Evolutionary conservation across 2,888 invertebrate species (phyloP).

Genomic region (Nebria brevicollis): DNA sequence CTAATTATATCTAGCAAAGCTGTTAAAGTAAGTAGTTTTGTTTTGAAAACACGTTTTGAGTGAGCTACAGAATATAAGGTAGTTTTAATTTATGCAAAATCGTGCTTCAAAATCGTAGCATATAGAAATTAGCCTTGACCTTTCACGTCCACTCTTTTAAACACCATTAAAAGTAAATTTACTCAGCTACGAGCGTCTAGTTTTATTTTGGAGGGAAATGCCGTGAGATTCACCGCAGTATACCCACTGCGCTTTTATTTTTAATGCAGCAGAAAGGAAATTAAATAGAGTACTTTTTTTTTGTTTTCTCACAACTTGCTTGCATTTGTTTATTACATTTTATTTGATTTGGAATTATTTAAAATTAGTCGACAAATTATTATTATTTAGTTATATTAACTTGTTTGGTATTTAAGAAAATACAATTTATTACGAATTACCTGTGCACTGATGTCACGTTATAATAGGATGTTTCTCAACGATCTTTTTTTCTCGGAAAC

Average conservation of each 20-base stretch:
- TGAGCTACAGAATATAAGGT: not conserved
- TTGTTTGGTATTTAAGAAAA: no score
- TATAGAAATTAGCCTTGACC: slow-evolving; percentile 36
- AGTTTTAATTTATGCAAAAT: slow-evolving; percentile 19
- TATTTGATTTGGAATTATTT: no score
- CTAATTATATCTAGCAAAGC: slow-evolving; percentile 6
- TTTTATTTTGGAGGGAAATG: slow-evolving; percentile 1
- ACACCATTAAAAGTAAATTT: slow-evolving; percentile 35
- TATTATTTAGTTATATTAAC: no score
- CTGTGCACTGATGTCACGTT: no score
- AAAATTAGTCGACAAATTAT: no score
- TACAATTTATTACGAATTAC: no score
- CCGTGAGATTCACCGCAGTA: not conserved
- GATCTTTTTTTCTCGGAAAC: no score
- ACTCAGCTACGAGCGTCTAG: not conserved
- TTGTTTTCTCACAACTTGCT: no score
- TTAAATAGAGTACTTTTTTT: no score
- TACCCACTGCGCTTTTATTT: not conserved
- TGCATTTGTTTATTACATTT: no score
- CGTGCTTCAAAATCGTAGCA: slow-evolving; percentile 27
- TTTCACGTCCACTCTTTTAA: slow-evolving; percentile 26
- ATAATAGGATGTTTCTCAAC: no score
- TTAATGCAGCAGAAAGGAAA: not conserved
- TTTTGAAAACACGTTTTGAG: not conserved
- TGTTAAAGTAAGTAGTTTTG: slow-evolving; percentile 1